Conservation (phyloP, 2,888 invertebrate genomes). For the Ecliptopera silaceata region DNA sequence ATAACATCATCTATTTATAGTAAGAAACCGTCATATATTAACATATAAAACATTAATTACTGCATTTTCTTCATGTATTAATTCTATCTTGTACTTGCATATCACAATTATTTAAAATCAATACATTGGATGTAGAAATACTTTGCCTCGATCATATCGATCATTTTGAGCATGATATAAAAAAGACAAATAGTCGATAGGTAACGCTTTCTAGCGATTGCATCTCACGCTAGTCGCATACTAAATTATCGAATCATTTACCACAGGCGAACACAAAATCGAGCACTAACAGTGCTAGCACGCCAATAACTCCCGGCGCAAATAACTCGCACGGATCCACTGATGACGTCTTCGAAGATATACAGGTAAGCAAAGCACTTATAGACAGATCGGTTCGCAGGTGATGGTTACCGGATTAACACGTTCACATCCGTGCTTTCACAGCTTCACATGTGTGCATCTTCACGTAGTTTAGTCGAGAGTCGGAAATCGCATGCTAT, state of each 20-base stretch:
- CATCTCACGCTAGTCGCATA: conserved; percentile 27
- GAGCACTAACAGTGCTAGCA: conserved; percentile 74
- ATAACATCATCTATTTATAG: background rate
- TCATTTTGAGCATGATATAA: background rate
- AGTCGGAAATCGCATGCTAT: conserved; percentile 45
- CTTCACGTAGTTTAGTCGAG: conserved; percentile 49
- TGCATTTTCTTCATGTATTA: background rate
- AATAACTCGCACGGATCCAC: conserved; percentile 72
- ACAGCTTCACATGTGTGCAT: conserved; percentile 60
- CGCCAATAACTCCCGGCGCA: conserved; percentile 69
- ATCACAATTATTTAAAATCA: background rate
- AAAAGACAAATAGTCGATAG: background rate
- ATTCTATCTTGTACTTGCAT: background rate
- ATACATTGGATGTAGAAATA: background rate
- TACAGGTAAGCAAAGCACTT: conserved; percentile 64
- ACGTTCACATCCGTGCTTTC: conserved; percentile 78
- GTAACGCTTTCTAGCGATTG: conserved; percentile 23
- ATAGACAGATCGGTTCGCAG: conserved; percentile 51
- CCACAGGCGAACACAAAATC: conserved; percentile 68
- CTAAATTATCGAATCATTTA: conserved; percentile 41
- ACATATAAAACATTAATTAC: background rate
- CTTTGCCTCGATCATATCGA: background rate
- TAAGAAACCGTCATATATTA: background rate
- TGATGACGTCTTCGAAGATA: conserved; percentile 78
- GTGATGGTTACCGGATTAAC: conserved; percentile 76